These are phyloP conservation scores for Ephialtes manifestator DNA, from an alignment of 2,888 invertebrate genomes.

Conservation along the genomic window DNA sequence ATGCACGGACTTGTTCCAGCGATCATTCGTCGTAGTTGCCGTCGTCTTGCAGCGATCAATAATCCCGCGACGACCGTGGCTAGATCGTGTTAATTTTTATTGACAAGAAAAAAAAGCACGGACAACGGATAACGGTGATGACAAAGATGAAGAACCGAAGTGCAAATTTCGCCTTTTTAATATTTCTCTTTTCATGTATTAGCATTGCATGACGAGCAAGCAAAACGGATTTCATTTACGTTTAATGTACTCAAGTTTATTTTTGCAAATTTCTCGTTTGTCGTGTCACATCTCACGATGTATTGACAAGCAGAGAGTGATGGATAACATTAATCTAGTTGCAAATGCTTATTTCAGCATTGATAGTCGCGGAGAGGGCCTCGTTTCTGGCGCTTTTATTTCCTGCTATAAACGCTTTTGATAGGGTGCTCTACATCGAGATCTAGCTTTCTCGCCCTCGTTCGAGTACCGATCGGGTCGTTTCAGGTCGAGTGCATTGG, in stretches of 20 bases:
- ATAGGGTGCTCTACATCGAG: conserved; percentile 37
- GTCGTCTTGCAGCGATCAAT: conserved; percentile 45
- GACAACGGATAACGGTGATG: no score
- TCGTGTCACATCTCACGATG: not conserved
- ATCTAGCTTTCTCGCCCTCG: conserved; percentile 27
- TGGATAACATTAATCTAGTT: conserved; percentile 36
- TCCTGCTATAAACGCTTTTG: conserved; percentile 41
- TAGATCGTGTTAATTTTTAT: not conserved
- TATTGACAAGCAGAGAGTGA: not conserved
- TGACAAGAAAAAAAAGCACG: not conserved
- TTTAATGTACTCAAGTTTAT: no score
- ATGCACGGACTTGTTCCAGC: not conserved
- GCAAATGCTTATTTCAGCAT: conserved; percentile 23
- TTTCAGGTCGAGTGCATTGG: conserved; percentile 32
- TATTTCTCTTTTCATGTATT: no score
- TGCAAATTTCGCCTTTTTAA: no score
- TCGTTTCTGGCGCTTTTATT: conserved; percentile 31
- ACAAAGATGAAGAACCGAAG: no score
- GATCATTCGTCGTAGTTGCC: conserved; percentile 6
- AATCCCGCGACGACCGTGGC: not conserved
- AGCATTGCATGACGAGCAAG: no score
- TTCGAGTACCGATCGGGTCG: conserved; percentile 36
- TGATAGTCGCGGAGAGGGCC: not conserved
- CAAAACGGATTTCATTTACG: no score
- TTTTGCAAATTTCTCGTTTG: conserved; percentile 1